Percentiles rank a stretch among this genome's conserved stretches.
Evolutionary conservation across 92 coral and sea anemone species (phyloP).

Genomic region (Paragorgia papillata): DNA sequence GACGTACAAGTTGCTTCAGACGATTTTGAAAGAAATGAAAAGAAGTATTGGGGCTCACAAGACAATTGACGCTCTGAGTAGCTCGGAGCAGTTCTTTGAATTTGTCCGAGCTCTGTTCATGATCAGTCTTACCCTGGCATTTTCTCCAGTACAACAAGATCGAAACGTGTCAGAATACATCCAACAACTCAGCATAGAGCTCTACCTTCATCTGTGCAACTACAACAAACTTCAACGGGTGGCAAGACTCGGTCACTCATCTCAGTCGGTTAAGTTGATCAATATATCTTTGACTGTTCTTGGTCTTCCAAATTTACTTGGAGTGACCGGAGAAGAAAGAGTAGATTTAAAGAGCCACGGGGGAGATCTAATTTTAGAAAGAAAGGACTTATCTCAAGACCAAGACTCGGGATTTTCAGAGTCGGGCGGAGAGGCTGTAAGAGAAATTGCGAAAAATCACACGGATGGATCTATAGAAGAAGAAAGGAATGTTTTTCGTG

Average conservation of each 20-base stretch:
- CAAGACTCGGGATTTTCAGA: not conserved
- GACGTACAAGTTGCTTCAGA: conserved; percentile 9
- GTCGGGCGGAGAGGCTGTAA: not conserved
- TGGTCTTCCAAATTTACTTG: conserved; percentile 10
- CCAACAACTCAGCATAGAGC: conserved; percentile 20
- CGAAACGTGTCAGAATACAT: conserved; percentile 17
- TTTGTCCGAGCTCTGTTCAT: conserved; percentile 39
- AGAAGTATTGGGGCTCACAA: conserved; percentile 34
- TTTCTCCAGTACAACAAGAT: conserved; percentile 30
- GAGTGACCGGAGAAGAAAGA: not conserved
- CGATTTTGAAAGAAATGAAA: conserved; percentile 31
- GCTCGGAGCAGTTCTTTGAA: conserved; percentile 36
- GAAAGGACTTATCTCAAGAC: not conserved
- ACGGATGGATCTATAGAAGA: not conserved
- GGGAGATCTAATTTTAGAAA: not conserved
- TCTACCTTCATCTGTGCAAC: conserved; percentile 19
- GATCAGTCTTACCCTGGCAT: conserved; percentile 30
- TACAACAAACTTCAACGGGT: conserved; percentile 19
- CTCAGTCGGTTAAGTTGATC: conserved; percentile 17
- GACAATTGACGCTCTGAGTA: conserved; percentile 17
- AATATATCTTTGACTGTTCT: conserved; percentile 14
- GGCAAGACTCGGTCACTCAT: conserved; percentile 15
- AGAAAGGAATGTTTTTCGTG: not conserved
- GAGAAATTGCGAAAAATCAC: not conserved
- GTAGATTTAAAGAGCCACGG: not conserved